phyloP scores from a whole-genome alignment of 2,113 vertebrate genomes.

The Brachirus orientalis region DNA sequence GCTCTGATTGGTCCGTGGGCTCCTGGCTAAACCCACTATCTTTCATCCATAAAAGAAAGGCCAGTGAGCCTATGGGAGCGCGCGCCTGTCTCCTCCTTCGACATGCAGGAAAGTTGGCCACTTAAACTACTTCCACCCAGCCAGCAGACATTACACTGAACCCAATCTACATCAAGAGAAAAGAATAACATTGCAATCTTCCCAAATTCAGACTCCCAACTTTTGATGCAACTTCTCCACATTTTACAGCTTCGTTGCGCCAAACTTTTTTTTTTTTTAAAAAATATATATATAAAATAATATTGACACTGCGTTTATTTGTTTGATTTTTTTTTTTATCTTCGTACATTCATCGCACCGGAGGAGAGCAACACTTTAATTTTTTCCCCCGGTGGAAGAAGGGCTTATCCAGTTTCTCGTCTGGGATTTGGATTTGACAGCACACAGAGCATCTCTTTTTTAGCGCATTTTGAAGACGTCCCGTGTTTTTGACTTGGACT shows the following conservation, averaged over 20 bases:
- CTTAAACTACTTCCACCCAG: conserved; percentile 87
- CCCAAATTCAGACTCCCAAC: conserved; percentile 31
- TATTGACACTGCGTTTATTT: conserved; percentile 20
- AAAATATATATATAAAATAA: too few species aligned
- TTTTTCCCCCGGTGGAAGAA: conserved; percentile 60
- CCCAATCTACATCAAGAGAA: conserved; percentile 74
- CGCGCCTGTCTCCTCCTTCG: conserved; percentile 81
- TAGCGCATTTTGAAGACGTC: conserved; percentile 54
- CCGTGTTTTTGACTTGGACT: conserved; percentile 64
- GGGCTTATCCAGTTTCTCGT: conserved; percentile 65
- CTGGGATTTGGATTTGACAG: conserved; percentile 77
- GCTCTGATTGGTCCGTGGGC: conserved; percentile 82
- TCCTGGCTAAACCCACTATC: conserved; percentile 81
- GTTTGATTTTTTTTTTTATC: conserved; percentile 23
- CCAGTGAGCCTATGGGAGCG: conserved; percentile 86
- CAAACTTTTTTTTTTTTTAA: conserved; percentile 23
- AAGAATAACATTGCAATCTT: conserved; percentile 60
- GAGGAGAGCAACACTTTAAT: conserved; percentile 54
- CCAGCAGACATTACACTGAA: conserved; percentile 79
- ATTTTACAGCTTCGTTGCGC: conserved; percentile 18
- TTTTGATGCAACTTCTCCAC: conserved; percentile 28
- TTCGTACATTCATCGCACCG: conserved; percentile 34
- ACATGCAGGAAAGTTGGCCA: conserved; percentile 82
- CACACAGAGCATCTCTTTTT: conserved; percentile 25
- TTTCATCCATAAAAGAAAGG: conserved; percentile 90